Percentiles rank a stretch among this genome's conserved stretches.
Conservation (phyloP, 2,113 vertebrate species). For the Heterocephalus glaber region DNA sequence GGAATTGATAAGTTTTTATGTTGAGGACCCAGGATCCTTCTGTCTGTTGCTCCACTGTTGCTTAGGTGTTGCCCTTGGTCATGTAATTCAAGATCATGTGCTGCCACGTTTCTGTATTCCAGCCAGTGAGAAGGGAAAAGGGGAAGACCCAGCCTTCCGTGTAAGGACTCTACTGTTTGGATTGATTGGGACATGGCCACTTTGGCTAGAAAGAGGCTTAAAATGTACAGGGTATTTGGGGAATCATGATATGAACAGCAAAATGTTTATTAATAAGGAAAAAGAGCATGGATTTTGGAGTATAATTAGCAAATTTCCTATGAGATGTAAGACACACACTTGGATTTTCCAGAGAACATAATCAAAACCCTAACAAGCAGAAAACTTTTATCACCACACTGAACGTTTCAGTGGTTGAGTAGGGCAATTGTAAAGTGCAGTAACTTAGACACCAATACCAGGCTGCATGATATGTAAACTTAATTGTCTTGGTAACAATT, state of each 20-base stretch:
- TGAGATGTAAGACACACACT: background rate
- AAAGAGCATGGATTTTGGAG: background rate
- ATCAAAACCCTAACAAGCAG: background rate
- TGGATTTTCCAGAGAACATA: constrained; percentile 11
- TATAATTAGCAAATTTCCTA: background rate
- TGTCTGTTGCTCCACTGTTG: background rate
- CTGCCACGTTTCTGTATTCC: background rate
- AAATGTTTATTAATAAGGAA: background rate
- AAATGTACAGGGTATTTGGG: background rate
- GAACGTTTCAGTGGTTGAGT: background rate
- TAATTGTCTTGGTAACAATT: background rate
- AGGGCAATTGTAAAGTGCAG: background rate
- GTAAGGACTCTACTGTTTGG: background rate
- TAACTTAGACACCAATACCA: background rate
- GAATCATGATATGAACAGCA: background rate
- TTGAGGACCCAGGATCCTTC: background rate
- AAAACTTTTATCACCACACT: background rate
- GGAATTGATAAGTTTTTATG: background rate
- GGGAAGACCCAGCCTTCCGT: background rate
- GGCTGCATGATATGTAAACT: background rate
- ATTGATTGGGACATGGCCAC: background rate
- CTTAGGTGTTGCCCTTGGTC: background rate
- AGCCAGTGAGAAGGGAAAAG: background rate
- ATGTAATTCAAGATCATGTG: background rate
- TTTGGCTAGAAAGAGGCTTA: background rate